Evolutionary conservation across 2,113 vertebrate species (phyloP), one percentile per base, ranked within the genome.

Genomic region (Meriones unguiculatus): DNA sequence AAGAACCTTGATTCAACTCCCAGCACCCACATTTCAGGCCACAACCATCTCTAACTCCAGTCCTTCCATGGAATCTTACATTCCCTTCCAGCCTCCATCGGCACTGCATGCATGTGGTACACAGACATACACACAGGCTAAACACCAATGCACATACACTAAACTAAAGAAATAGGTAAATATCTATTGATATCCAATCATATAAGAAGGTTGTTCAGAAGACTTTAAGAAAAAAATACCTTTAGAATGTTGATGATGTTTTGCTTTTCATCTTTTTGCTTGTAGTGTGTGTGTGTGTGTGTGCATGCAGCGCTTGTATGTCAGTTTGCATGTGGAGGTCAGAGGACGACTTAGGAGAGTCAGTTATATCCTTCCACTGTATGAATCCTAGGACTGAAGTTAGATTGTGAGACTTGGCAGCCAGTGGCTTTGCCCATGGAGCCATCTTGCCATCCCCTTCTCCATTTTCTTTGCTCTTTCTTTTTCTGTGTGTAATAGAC

Each of bases 161-260:
- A 59, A 41, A 84, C 13, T 64, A 84, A 64, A 28, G 38, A 41
- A 28, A 30, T 59, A 25, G 80, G 38, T 41, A 11, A 41, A 25
- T 41, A 41, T 84, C 4, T 64, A 64, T 25, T 57, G 28, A 22
- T 22, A 82, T 38, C 20, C 35, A 82, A 67, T 77, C 84, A 35
- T 89, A 35, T 1, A 72, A 86, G 7, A 88, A 84, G 54, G 59
- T 90, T 41, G 8, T 86, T 91, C 70, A 90, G 57, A 41, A 92
- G 10, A 57, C 59, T 94, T 95, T 54, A 92, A 82, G 28, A 78
- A 94, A 95, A 41, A 57, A 86, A 50, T 88, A 65, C n/a, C 87
- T 94, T 96, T 73, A 65, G 94, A 91, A 57, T 85, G 35, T 17
- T 93, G 22, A 3, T 69, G 38, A 7, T 73, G n/a, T 69, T 25